phyloP scores from a whole-genome alignment of 2,797 vertebrate species.

The Sebastes melanostomus region DNA sequence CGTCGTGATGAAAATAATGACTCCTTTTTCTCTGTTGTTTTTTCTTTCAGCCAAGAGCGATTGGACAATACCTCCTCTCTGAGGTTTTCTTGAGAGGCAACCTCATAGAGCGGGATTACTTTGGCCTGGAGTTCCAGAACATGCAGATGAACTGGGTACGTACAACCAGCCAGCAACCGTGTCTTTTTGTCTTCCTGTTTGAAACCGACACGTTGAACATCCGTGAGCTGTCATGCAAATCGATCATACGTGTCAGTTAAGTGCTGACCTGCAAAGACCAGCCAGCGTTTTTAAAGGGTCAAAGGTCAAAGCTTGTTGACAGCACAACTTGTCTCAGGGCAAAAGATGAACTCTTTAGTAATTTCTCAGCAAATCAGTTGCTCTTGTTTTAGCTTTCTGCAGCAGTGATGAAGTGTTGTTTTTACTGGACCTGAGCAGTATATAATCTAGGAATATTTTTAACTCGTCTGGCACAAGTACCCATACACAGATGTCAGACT shows the following conservation, averaged over 20 bases:
- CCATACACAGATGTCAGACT: conserved; percentile 33
- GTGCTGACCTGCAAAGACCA: not conserved
- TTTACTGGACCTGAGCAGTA: conserved; percentile 38
- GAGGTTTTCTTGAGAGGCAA: conserved; percentile 91
- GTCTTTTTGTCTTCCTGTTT: not conserved
- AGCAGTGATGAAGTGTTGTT: conserved; percentile 19
- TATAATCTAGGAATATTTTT: conserved; percentile 48
- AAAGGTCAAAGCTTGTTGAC: conserved; percentile 5
- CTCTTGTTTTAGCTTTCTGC: not conserved
- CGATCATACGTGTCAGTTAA: not conserved
- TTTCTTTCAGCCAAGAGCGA: conserved; percentile 84
- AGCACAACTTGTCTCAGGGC: not conserved
- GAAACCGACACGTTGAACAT: not conserved
- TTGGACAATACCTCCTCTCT: conserved; percentile 85
- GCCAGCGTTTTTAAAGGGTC: not conserved
- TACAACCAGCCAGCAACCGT: not conserved
- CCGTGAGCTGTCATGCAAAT: not conserved
- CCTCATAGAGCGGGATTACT: conserved; percentile 96
- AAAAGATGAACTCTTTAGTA: not conserved
- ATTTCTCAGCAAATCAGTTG: not conserved
- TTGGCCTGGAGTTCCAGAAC: conserved; percentile 96
- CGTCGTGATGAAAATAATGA: conserved; percentile 16
- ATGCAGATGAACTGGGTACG: conserved; percentile 92
- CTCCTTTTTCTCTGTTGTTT: not conserved
- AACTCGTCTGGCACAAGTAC: conserved; percentile 34